Base-by-base conservation (phyloP, 2,888 invertebrate species). In the Pheosia tremula region DNA sequence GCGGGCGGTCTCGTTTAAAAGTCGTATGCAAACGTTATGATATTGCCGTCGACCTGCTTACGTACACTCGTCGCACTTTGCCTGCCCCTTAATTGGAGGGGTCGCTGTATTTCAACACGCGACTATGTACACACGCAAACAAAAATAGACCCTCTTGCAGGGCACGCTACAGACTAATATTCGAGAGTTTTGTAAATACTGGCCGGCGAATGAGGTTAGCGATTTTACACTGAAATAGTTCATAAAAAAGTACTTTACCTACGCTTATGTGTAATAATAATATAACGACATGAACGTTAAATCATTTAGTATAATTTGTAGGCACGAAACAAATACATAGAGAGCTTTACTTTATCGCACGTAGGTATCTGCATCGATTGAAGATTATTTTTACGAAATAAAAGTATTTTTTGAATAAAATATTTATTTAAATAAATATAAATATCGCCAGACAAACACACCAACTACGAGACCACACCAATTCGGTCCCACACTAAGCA, bases 31-130 rank as follows among this genome's bases (percentile, higher is more conserved):
- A 89, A 87, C 87, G 85, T 87, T 87, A 86, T 89, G 88, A 86
- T 89, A 88, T 87, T 82, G 87, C 84, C 64, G 56, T 62, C 84
- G 85, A 84, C 88, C 86, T 88, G 90, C 88, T 89, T 89, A 86
- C 86, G 85, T 86, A 86, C 84, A 84, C 87, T 89, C 85, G 85
- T 85, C 85, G 88, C 85, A 87, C 88, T 89, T 88, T 86, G 82
- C 87, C 83, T 83, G 83, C 87, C 85, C 85, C 88, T 88, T 91
- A 91, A 91, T 91, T 91, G 90, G 87, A 89, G 89, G 85, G 87
- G 86, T 80, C 83, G 84, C 80, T 77, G 80, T 78, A 82, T 80
- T 80, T 79, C 77, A 79, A 81, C 90, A 90, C 89, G 89, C 89
- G 81, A 88, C 81, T 79, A 68, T 77, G 72, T 72, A 80, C 69